Evolutionary conservation across 2,888 invertebrate genomes (phyloP).

Genomic region (Clepsis dumicolana): DNA sequence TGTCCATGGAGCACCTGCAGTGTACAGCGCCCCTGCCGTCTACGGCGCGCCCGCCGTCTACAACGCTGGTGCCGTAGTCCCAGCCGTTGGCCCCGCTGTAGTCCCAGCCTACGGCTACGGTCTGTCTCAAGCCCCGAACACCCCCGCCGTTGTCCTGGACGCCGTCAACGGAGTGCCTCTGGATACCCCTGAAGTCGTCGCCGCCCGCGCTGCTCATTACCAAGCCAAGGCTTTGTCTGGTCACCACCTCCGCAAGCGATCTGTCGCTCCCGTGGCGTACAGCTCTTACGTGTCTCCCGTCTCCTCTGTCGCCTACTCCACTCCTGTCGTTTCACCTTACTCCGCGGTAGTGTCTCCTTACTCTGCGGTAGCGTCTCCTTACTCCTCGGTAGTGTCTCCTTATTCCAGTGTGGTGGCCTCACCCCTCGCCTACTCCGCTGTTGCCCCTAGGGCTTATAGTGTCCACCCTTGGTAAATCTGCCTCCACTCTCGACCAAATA

Average conservation of each 20-base stretch:
- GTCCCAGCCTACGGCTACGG: conserved; percentile 55
- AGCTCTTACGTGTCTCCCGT: conserved; percentile 60
- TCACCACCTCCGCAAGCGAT: conserved; percentile 74
- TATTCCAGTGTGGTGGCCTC: conserved; percentile 55
- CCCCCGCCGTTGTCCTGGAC: conserved; percentile 77
- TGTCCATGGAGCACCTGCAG: conserved; percentile 60
- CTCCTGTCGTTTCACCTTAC: conserved; percentile 59
- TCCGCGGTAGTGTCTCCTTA: conserved; percentile 49
- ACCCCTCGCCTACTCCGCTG: conserved; percentile 55
- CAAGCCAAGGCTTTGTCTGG: conserved; percentile 77
- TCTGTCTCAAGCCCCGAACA: conserved; percentile 69
- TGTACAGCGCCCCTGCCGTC: conserved; percentile 43
- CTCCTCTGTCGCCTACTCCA: conserved; percentile 57
- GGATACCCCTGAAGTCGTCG: conserved; percentile 81
- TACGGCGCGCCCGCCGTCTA: conserved; percentile 58
- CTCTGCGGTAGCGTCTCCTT: conserved; percentile 53
- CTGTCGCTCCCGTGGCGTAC: conserved; percentile 44
- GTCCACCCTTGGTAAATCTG: conserved; percentile 69
- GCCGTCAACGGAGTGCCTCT: conserved; percentile 78
- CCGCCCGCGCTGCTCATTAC: conserved; percentile 78
- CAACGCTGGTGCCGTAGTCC: conserved; percentile 58
- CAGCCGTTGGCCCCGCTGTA: conserved; percentile 51
- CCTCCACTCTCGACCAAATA: background rate
- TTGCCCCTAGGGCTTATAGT: conserved; percentile 66
- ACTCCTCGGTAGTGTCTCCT: conserved; percentile 55